Conservation (phyloP, 2,797 vertebrate genomes). For the Benthosema pterotum region DNA sequence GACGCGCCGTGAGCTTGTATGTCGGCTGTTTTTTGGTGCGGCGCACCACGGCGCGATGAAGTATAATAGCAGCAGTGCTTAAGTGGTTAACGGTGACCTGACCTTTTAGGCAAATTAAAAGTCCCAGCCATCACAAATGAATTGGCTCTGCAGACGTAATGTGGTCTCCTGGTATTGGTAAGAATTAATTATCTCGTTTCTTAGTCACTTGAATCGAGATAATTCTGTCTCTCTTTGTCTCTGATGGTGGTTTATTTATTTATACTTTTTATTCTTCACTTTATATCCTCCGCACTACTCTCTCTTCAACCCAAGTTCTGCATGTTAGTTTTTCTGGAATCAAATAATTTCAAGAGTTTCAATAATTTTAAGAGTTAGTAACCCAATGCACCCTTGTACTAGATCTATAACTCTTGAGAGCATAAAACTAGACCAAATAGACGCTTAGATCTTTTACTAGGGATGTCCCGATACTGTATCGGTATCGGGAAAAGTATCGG, state of each 20-base stretch:
- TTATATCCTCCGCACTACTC: not conserved
- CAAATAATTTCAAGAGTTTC: no score
- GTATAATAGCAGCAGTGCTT: constrained; percentile 36
- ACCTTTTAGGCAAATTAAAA: constrained; percentile 78
- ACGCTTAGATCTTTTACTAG: no score
- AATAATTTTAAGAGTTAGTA: no score
- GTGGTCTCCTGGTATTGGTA: constrained; percentile 59
- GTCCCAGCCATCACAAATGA: constrained; percentile 73
- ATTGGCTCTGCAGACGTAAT: constrained; percentile 73
- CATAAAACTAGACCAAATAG: no score
- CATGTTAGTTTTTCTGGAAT: constrained; percentile 56
- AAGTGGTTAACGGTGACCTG: constrained; percentile 74
- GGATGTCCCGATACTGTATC: no score
- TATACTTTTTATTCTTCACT: not conserved
- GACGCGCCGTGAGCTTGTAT: no score
- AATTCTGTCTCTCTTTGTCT: constrained; percentile 17
- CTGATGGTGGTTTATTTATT: constrained; percentile 23
- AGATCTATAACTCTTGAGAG: no score
- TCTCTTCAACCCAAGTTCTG: no score
- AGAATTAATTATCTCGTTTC: constrained; percentile 47
- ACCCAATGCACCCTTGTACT: no score
- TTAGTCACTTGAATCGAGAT: not conserved
- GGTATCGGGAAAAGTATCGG: no score
- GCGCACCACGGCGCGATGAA: no score
- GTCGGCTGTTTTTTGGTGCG: no score